phyloP scores from a whole-genome alignment of 2,113 vertebrate species.

The Callospermophilus lateralis region DNA sequence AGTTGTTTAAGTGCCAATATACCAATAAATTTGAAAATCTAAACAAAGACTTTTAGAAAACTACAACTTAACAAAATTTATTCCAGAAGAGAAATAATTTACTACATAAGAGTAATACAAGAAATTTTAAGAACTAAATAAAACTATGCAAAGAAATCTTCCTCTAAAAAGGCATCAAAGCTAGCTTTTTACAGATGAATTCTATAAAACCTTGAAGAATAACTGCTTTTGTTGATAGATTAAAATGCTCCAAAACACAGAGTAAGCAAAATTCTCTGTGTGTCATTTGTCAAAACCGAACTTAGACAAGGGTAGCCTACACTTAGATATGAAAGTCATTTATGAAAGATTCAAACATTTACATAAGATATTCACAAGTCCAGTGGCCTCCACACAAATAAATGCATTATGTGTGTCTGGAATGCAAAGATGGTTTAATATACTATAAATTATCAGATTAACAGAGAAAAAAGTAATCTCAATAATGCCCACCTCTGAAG shows the following conservation, averaged over 20 bases:
- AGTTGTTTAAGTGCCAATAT: neutral
- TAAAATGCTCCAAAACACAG: neutral
- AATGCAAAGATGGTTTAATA: conserved; percentile 26
- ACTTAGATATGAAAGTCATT: neutral
- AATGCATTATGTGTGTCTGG: neutral
- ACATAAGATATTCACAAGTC: neutral
- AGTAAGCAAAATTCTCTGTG: neutral
- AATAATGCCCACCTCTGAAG: neutral
- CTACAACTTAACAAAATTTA: conserved; percentile 39
- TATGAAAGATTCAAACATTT: conserved; percentile 15
- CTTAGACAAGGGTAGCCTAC: neutral
- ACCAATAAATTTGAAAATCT: conserved; percentile 44
- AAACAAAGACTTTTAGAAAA: conserved; percentile 18
- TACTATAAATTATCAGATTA: conserved; percentile 16
- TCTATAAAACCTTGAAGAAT: conserved; percentile 19
- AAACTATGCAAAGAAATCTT: neutral
- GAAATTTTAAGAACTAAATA: neutral
- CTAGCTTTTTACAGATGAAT: neutral
- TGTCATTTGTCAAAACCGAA: neutral
- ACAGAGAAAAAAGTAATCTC: neutral
- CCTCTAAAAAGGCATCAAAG: neutral
- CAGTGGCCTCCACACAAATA: neutral
- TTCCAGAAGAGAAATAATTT: conserved; percentile 34
- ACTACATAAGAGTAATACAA: conserved; percentile 10
- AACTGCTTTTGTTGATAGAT: neutral